These are phyloP conservation scores for Argyra leucocephala DNA, from an alignment of 2,888 invertebrate genomes.

Conservation along the genomic window DNA sequence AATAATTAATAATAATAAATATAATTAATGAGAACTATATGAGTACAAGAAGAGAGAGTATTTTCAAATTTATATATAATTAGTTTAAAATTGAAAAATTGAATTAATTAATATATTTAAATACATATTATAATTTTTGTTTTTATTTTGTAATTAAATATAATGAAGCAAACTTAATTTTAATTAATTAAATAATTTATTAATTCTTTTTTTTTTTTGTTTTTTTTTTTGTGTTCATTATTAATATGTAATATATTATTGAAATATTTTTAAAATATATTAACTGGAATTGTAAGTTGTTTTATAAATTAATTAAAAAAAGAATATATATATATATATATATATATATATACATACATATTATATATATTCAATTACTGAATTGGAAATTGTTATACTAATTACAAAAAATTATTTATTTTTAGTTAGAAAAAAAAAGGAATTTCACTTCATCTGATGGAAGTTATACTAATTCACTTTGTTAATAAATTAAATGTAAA, in stretches of 20 bases:
- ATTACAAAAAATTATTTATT: too few relatives aligned
- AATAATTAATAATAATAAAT: constrained; percentile 3
- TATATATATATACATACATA: too few relatives aligned
- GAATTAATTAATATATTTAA: not conserved
- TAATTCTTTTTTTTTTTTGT: not conserved
- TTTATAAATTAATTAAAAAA: too few relatives aligned
- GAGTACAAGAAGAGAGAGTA: constrained; percentile 4
- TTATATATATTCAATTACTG: too few relatives aligned
- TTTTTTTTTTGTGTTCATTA: not conserved
- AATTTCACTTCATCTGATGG: too few relatives aligned
- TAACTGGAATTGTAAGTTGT: too few relatives aligned
- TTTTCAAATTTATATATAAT: not conserved
- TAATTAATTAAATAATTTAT: not conserved
- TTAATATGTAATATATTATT: not conserved
- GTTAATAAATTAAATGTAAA: too few relatives aligned
- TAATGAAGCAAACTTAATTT: not conserved
- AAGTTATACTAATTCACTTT: too few relatives aligned
- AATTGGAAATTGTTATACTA: too few relatives aligned
- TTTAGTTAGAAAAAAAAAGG: too few relatives aligned
- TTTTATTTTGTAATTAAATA: not conserved
- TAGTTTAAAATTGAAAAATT: constrained; percentile 2
- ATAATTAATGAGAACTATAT: not conserved
- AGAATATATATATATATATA: too few relatives aligned
- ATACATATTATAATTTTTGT: not conserved
- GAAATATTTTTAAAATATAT: not conserved